Conservation (phyloP, 2,113 vertebrate species). For the Chloroceryle aenea region DNA sequence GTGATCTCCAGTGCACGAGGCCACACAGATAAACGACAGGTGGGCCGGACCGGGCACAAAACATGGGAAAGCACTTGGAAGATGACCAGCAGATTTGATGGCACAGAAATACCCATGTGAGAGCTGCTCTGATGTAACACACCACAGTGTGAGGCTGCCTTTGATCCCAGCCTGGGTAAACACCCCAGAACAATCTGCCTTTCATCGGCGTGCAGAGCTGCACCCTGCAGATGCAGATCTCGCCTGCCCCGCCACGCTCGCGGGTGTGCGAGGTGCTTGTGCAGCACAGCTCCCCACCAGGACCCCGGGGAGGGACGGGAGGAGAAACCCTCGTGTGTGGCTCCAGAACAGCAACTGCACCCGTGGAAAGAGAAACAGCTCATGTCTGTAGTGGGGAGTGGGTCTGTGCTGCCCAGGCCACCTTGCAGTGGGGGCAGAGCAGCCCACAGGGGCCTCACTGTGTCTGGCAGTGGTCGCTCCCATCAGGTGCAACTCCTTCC, state of each 20-base stretch:
- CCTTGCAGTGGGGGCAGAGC: rapidly evolving
- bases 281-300: background rate
- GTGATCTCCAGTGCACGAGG: background rate
- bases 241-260: background rate
- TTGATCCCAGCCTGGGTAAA: background rate
- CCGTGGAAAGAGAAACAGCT: rapidly evolving
- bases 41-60: background rate
- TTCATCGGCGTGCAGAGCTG: background rate
- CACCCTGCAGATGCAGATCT: background rate
- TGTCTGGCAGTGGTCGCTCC: rapidly evolving
- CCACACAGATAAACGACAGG: background rate
- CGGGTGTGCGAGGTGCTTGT: background rate
- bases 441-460: background rate
- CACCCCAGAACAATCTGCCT: conserved; percentile 17
- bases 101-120: background rate
- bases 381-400: rapidly evolving
- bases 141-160: background rate
- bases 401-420: rapidly evolving
- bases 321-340: background rate
- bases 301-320: background rate
- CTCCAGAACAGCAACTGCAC: background rate
- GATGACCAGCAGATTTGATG: background rate
- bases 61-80: background rate
- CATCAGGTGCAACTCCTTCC: rapidly evolving
- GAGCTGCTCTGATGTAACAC: background rate